A percentile compares a stretch with the other conserved stretches of the same genome.
These are phyloP conservation scores for Mythimna pallens DNA, from an alignment of 2,888 invertebrate species.

Conservation along the genomic window DNA sequence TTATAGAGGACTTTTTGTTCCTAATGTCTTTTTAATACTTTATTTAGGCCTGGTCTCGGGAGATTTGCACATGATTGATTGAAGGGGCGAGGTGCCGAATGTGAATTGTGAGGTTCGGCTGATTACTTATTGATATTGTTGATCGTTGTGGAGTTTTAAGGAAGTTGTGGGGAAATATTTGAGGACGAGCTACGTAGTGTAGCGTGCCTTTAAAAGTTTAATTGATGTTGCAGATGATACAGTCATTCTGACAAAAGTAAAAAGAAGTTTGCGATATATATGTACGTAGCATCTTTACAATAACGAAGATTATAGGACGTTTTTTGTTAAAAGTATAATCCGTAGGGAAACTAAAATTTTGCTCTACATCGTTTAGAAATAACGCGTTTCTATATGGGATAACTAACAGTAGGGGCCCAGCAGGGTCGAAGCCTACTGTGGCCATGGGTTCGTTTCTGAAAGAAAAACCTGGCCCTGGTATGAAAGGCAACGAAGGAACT, in stretches of 20 bases:
- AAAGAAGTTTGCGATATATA: not conserved
- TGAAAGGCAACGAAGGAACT: no score
- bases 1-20: conserved; percentile 71
- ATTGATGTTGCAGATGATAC: no score
- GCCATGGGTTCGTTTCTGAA: no score
- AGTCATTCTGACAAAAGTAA: not conserved
- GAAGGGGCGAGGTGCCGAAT: conserved; percentile 57
- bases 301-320: not conserved
- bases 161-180: conserved; percentile 8
- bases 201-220: not conserved
- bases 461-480: no score
- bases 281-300: not conserved
- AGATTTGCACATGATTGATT: conserved; percentile 78
- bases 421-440: no score
- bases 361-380: not conserved
- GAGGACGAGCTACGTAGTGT: not conserved
- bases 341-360: not conserved
- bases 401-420: no score
- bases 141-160: conserved; percentile 26
- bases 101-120: conserved; percentile 57
- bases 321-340: not conserved
- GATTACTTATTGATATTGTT: conserved; percentile 64
- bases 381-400: not conserved
- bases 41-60: conserved; percentile 72
- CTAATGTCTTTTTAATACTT: conserved; percentile 87